Evolutionary conservation across 2,888 invertebrate genomes (phyloP).

Genomic region (Pyrocoelia pectoralis): DNA sequence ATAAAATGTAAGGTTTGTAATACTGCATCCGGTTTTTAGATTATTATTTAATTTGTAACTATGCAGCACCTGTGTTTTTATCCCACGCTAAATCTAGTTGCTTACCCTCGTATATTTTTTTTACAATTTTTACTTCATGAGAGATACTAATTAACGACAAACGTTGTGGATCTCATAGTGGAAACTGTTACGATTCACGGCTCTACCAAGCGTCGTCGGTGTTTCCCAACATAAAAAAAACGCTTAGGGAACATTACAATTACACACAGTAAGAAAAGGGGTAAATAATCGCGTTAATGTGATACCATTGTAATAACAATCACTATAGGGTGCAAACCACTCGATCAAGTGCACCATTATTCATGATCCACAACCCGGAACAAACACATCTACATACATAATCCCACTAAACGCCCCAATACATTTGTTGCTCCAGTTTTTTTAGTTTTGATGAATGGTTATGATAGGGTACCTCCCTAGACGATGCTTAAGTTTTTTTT

Average conservation of each 20-base stretch:
- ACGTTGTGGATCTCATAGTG: too few relatives aligned
- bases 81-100: conserved; percentile 48
- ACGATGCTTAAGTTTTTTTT: conserved; percentile 50
- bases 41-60: conserved; percentile 32
- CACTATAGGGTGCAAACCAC: conserved; percentile 32
- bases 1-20: conserved; percentile 26
- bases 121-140: conserved; percentile 4
- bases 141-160: too few relatives aligned
- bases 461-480: conserved; percentile 39
- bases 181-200: too few relatives aligned
- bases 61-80: conserved; percentile 45
- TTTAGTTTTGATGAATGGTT: conserved; percentile 49
- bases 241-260: conserved; percentile 13
- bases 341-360: conserved; percentile 47
- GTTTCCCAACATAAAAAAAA: conserved; percentile 13
- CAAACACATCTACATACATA: conserved; percentile 38
- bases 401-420: conserved; percentile 35
- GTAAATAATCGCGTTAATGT: conserved; percentile 34
- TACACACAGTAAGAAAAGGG: conserved; percentile 21
- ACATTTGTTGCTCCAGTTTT: conserved; percentile 37
- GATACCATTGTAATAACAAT: conserved; percentile 34
- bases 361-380: conserved; percentile 40
- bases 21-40: conserved; percentile 26
- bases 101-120: conserved; percentile 10
- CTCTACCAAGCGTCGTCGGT: not conserved